These are phyloP conservation scores for Tholera decimalis DNA, from an alignment of 2,888 invertebrate genomes.

Conservation along the genomic window DNA sequence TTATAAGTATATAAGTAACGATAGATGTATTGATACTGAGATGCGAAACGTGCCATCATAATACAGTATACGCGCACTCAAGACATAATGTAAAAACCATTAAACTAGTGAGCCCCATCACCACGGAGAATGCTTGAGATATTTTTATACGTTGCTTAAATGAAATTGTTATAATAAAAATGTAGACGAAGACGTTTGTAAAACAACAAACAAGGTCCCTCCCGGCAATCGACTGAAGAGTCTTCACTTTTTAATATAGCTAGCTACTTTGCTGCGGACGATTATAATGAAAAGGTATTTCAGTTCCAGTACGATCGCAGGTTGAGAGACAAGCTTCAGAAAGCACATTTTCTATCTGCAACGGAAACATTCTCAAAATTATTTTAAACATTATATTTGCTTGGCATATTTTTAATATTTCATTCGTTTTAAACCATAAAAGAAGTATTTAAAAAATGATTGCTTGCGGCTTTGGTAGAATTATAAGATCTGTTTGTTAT, in stretches of 20 bases:
- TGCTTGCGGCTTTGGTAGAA: neutral
- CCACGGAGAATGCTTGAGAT: neutral
- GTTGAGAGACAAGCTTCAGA: neutral
- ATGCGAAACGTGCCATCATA: neutral
- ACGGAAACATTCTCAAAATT: too few species aligned
- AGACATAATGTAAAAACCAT: neutral
- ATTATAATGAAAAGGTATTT: constrained; percentile 1
- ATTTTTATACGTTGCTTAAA: constrained; percentile 4
- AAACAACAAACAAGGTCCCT: constrained; percentile 19
- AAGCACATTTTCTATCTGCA: neutral
- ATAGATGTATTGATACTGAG: too few species aligned
- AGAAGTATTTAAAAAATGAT: neutral
- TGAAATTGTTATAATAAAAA: constrained; percentile 12
- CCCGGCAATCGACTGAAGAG: constrained; percentile 7
- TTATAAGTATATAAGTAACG: too few species aligned
- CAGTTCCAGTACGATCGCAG: neutral
- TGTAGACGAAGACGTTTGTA: constrained; percentile 3
- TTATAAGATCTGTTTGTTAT: neutral
- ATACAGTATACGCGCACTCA: neutral
- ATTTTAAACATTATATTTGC: neutral
- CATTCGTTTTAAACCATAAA: neutral
- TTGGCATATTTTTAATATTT: neutral
- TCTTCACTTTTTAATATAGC: constrained; percentile 13
- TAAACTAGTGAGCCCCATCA: neutral
- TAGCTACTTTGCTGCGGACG: neutral